These are phyloP conservation scores for Botia kubotai DNA, from an alignment of 2,797 vertebrate genomes.

Conservation along the genomic window DNA sequence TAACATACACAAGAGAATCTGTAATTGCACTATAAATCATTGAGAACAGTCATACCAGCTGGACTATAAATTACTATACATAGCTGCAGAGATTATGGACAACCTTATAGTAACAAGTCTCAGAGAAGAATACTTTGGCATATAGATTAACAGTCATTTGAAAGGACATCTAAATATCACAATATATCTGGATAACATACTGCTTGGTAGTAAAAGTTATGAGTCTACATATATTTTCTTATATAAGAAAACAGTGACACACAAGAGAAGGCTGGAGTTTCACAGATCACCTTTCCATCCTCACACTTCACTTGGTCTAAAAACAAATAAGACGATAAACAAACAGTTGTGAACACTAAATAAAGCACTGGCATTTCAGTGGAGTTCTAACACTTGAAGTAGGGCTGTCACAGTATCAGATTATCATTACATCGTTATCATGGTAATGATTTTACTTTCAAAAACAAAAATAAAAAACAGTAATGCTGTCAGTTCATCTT, in stretches of 20 bases:
- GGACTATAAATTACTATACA: constrained; percentile 57
- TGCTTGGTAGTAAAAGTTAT: constrained; percentile 60
- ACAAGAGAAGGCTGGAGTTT: constrained; percentile 54
- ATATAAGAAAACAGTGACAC: constrained; percentile 52
- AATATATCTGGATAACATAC: constrained; percentile 64
- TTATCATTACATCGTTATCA: no score
- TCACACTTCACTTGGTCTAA: constrained; percentile 54
- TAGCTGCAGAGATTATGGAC: constrained; percentile 60
- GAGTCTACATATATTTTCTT: constrained; percentile 56
- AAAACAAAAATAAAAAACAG: no score
- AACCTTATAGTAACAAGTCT: constrained; percentile 60
- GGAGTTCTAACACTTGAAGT: no score
- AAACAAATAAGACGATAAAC: constrained; percentile 8
- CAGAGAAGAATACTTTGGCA: constrained; percentile 79
- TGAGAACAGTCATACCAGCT: constrained; percentile 61
- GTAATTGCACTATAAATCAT: constrained; percentile 55
- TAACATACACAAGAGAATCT: constrained; percentile 56
- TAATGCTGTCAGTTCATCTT: no score
- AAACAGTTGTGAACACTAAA: constrained; percentile 2
- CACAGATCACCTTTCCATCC: constrained; percentile 22
- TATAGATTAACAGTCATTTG: constrained; percentile 76
- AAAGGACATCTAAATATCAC: constrained; percentile 72
- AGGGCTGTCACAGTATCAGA: no score
- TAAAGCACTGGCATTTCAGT: neutral
- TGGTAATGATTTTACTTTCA: no score